Evolutionary conservation across 2,888 invertebrate species (phyloP), one percentile per base, ranked within the genome.

Genomic region (Oscheius sp.): DNA sequence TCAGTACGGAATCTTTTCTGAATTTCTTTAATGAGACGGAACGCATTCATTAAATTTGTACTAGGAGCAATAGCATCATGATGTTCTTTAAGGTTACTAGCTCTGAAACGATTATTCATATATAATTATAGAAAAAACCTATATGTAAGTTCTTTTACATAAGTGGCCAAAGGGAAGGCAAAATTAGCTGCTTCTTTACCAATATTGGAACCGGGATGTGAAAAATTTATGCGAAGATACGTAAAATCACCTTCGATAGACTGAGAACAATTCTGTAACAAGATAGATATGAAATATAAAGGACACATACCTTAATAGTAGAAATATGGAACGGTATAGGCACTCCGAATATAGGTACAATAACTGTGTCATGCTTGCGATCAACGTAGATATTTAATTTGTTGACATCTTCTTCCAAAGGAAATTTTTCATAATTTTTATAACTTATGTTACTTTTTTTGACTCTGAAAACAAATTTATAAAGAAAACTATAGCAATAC

Each of bases 231-330:
- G 86, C 90, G 91, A 79, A 98, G 91, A 88, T 98, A 99, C 0
- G 97, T 97, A 88, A 95, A 97, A 87, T 97, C 97, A 4, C 98
- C 95, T 88, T 99, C 98, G 14, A 97, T 94, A 0, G 95, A 95
- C 88, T 95, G 94, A 0, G 95, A 95, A 84, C 97, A 95, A 87
- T 98, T 98, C 89, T 89, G 22, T 32, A 67, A 26, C n/a, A n/a
- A n/a, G n/a, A n/a, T n/a, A n/a, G n/a, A n/a, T n/a, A n/a, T n/a
- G n/a, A n/a, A n/a, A 17, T 8, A 14, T n/a, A 33, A 5, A 32
- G 12, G 5, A 14, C 8, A 33, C 78, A 70, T 77, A 87, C 87
- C 85, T 98, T 98, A 64, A 99, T 94, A 5, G 95, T 97, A 3
- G 96, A 95, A 86, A 99, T 98, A 87, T 99, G 98, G 88, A 95